A percentile compares a stretch with the other conserved stretches of the same genome.
Evolutionary conservation across 2,113 vertebrate genomes (phyloP).

Genomic region (Tyrannus savana): DNA sequence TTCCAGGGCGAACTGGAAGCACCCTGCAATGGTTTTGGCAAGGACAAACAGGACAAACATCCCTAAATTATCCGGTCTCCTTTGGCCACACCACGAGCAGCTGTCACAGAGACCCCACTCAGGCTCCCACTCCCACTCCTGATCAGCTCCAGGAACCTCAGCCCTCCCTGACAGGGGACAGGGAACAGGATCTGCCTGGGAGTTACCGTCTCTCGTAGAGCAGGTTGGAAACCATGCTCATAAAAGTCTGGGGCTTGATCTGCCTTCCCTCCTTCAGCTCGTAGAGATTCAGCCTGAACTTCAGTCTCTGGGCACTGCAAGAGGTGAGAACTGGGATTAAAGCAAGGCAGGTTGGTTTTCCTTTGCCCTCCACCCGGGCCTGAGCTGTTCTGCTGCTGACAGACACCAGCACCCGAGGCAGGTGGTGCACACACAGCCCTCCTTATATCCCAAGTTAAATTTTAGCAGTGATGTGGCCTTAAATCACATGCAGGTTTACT

Average conservation of each 20-base stretch:
- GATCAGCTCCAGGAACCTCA: background rate
- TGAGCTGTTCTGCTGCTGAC: background rate
- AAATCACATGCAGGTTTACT: background rate
- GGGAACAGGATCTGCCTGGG: background rate
- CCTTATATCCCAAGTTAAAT: too few relatives aligned
- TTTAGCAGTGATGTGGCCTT: background rate
- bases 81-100: background rate
- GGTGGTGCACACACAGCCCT: background rate
- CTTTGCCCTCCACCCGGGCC: background rate
- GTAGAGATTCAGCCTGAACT: slow-evolving; percentile 95
- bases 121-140: background rate
- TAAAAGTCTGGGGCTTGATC: slow-evolving; percentile 97
- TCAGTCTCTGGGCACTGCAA: slow-evolving; percentile 90
- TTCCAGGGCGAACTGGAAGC: background rate
- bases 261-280: slow-evolving; percentile 96
- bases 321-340: background rate
- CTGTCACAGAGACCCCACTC: background rate
- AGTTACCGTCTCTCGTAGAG: slow-evolving; percentile 91
- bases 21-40: background rate
- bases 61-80: background rate
- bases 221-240: slow-evolving; percentile 99
- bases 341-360: background rate
- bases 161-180: rapidly evolving
- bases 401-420: rapidly evolving
- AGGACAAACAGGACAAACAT: background rate